Evolutionary conservation across 1,140 invertebrate genomes (phyloP), one percentile per base, ranked within the genome.

Genomic region (Meloidogyne hapla): DNA sequence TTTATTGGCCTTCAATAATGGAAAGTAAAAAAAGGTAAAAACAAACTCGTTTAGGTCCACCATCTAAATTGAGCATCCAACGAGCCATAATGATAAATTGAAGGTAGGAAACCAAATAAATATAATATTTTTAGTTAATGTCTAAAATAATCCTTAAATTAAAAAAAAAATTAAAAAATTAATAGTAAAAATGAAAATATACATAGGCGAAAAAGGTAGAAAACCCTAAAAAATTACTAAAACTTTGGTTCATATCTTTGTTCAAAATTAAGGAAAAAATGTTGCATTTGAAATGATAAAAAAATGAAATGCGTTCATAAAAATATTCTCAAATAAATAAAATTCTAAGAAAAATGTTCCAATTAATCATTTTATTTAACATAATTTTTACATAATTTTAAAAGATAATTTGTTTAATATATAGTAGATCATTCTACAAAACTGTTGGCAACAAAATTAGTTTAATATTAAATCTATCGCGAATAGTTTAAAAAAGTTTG

Each of bases 61-160:
- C 80, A 18, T 82, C 80, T 15, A 82, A 56, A 69, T 40, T 69
- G 10, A 79, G 40, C 21, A 69, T 72, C 78, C 78, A 79, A n/a
- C 69, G 68, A 56, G 48, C 48, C 48, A 56, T 56, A n/a, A 56
- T n/a, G 18, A 56, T n/a, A 56, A n/a, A 56, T 56, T 56, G 18
- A 56, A 33, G 18, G 8, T 56, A 56, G 18, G 18, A 56, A n/a
- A 6, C 13, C 1, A 56, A 8, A n/a, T n/a, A 56, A 56, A n/a
- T 56, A 0, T n/a, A 56, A 56, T 56, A n/a, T 15, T 6, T n/a
- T 6, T 6, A n/a, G n/a, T n/a, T n/a, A 56, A 5, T 56, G 18
- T 56, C 18, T 12, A 42, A 15, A 48, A 48, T 48, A 15, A 48
- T 48, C 15, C 15, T 48, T 15, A 48, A 48, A 48, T 48, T 18